Percentiles rank a stretch among this genome's conserved stretches.
Conservation (phyloP, 1,140 invertebrate genomes). For the Melanaphis sacchari region DNA sequence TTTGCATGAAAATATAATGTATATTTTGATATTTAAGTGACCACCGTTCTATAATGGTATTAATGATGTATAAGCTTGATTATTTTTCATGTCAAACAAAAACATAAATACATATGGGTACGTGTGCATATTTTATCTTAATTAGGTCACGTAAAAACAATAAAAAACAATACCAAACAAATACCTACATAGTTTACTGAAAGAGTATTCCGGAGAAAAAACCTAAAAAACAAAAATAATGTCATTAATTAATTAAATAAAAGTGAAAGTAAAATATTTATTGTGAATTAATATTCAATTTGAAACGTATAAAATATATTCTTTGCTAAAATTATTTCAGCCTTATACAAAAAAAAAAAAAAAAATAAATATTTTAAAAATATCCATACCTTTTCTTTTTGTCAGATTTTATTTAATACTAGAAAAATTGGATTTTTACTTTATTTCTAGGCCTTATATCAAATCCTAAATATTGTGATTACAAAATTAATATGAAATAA, state of each 20-base stretch:
- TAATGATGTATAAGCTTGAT: neutral
- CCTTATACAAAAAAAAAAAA: no score
- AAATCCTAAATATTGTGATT: no score
- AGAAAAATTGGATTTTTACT: no score
- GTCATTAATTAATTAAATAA: neutral
- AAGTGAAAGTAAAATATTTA: no score
- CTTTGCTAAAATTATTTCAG: no score
- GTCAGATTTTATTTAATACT: no score
- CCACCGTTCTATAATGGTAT: neutral
- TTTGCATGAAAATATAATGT: neutral
- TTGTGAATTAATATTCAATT: no score
- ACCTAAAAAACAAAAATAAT: neutral
- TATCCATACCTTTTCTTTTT: no score
- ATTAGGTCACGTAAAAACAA: slow-evolving; percentile 33
- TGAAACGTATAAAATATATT: no score
- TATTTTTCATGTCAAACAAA: slow-evolving; percentile 3
- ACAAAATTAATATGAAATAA: no score
- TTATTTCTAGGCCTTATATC: no score
- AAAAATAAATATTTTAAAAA: no score
- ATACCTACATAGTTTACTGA: neutral
- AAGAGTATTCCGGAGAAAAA: neutral
- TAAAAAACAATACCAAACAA: neutral
- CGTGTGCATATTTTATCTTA: neutral
- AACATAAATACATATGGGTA: neutral
- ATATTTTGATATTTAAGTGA: neutral